Conservation (phyloP, 2,113 vertebrate species). For the Psephotus haematonotus region DNA sequence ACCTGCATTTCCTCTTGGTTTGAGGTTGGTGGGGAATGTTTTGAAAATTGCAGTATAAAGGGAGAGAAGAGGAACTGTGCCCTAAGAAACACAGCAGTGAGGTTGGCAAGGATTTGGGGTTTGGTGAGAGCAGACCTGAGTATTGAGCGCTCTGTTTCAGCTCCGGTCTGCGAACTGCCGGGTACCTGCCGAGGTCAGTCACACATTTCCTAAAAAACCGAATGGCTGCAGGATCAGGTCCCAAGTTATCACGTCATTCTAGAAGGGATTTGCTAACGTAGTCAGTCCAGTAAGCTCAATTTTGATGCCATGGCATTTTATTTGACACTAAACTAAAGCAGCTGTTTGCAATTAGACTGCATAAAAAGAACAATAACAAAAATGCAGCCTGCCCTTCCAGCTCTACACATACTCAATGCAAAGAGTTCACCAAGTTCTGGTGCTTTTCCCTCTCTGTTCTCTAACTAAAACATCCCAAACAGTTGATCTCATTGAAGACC, state of each 20-base stretch:
- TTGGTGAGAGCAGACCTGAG: not conserved
- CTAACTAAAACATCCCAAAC: slow-evolving; percentile 36
- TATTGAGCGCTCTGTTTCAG: not conserved
- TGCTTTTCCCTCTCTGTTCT: slow-evolving; percentile 24
- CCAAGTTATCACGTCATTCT: not conserved
- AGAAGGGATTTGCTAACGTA: slow-evolving; percentile 27
- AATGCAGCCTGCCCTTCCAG: not conserved
- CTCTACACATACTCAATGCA: not conserved
- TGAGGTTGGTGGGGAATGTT: not conserved
- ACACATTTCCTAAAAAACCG: not conserved
- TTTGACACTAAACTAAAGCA: slow-evolving; percentile 52
- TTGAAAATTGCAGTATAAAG: not conserved
- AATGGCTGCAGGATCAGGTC: not conserved
- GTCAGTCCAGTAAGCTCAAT: slow-evolving; percentile 15
- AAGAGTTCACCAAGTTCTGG: slow-evolving; percentile 33
- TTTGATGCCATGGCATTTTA: slow-evolving; percentile 43
- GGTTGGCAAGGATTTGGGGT: not conserved
- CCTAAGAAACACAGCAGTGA: not conserved
- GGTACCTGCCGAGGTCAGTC: not conserved
- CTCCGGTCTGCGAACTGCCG: not conserved
- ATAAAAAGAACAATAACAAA: slow-evolving; percentile 58
- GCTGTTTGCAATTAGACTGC: slow-evolving; percentile 61
- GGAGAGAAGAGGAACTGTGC: not conserved
- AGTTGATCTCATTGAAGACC: slow-evolving; percentile 28
- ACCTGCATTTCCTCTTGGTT: not conserved